A percentile compares a stretch with the other conserved stretches of the same genome.
phyloP scores from a whole-genome alignment of 2,113 vertebrate species.

The Meriones unguiculatus region DNA sequence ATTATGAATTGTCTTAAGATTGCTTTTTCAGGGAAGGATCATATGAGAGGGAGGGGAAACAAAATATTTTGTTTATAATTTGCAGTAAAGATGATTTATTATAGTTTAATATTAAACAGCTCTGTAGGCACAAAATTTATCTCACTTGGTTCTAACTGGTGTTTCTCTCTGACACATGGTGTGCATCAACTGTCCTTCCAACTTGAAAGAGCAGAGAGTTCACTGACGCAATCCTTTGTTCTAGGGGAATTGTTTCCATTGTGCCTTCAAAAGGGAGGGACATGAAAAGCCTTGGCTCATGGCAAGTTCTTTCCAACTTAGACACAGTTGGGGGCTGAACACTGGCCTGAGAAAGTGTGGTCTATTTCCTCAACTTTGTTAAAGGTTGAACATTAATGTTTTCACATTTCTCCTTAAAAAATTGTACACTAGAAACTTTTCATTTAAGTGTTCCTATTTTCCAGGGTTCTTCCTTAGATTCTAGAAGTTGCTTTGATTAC shows the following conservation, averaged over 20 bases:
- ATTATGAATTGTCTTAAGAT: conserved; percentile 66
- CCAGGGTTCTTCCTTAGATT: conserved; percentile 27
- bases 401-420: conserved; percentile 39
- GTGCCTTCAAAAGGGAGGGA: conserved; percentile 79
- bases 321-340: conserved; percentile 68
- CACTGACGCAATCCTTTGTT: conserved; percentile 85
- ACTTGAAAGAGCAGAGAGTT: conserved; percentile 83
- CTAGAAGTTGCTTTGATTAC: conserved; percentile 22
- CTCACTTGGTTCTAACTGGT: conserved; percentile 76
- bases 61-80: conserved; percentile 82
- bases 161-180: conserved; percentile 87
- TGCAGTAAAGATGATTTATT: conserved; percentile 83
- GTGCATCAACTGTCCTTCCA: conserved; percentile 88
- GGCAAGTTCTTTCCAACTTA: conserved; percentile 74
- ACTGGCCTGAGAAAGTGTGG: conserved; percentile 62
- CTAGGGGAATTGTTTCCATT: conserved; percentile 86
- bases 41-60: conserved; percentile 62
- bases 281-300: conserved; percentile 75
- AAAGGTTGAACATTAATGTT: conserved; percentile 31
- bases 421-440: conserved; percentile 47
- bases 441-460: conserved; percentile 44
- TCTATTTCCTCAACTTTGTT: conserved; percentile 55
- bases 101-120: conserved; percentile 82
- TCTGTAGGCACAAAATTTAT: conserved; percentile 80
- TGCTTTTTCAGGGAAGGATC: conserved; percentile 65